Evolutionary conservation across 2,888 invertebrate genomes (phyloP).

Genomic region (Thymelicus sylvestris): DNA sequence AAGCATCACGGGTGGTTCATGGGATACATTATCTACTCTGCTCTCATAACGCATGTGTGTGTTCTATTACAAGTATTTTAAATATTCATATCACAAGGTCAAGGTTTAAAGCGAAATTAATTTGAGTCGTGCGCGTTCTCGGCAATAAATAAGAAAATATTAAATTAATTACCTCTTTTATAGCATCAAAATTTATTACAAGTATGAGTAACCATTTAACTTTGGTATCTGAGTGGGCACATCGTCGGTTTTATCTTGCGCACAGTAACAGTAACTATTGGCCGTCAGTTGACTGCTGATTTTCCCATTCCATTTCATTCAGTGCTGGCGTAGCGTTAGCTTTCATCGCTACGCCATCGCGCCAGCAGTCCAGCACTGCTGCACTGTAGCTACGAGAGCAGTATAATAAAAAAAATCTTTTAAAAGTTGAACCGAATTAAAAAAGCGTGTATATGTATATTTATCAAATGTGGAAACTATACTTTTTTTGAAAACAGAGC

Average conservation of each 20-base stretch:
- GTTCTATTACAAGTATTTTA: background rate
- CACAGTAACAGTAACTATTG: background rate
- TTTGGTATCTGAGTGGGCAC: background rate
- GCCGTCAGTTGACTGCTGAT: too few relatives aligned
- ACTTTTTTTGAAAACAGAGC: too few relatives aligned
- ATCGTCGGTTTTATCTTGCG: background rate
- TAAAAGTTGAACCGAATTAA: too few relatives aligned
- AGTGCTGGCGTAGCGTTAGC: too few relatives aligned
- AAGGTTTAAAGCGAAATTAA: slow-evolving; percentile 15
- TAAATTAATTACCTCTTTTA: slow-evolving; percentile 20
- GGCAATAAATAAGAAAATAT: slow-evolving; percentile 30
- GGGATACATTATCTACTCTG: background rate
- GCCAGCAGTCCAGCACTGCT: too few relatives aligned
- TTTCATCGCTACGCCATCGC: too few relatives aligned
- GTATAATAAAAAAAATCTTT: too few relatives aligned
- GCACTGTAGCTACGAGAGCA: too few relatives aligned
- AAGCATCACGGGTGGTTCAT: too few relatives aligned
- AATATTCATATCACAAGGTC: slow-evolving; percentile 9
- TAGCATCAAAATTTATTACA: slow-evolving; percentile 20
- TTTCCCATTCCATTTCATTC: too few relatives aligned
- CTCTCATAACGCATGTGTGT: background rate
- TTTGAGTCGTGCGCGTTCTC: slow-evolving; percentile 7
- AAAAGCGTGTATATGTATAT: too few relatives aligned
- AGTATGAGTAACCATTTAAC: background rate
- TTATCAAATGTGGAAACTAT: too few relatives aligned